Percentiles rank a stretch among this genome's conserved stretches.
phyloP scores from a whole-genome alignment of 1,140 invertebrate genomes.

The Aphelenchoides avenae region DNA sequence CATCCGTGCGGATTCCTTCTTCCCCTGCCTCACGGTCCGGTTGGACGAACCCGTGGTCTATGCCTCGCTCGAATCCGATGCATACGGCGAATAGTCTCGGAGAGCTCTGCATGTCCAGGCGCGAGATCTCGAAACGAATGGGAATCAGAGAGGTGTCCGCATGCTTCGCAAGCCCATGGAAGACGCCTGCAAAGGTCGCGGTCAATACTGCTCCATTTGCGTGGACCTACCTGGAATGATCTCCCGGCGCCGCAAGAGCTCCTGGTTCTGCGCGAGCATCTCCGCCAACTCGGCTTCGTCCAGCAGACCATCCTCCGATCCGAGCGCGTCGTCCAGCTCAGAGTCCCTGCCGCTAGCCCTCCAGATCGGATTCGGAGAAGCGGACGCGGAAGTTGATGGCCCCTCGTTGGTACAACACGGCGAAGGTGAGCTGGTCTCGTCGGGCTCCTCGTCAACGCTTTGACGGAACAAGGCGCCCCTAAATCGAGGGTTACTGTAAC shows the following conservation, averaged over 20 bases:
- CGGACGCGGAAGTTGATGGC: no score
- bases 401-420: not conserved
- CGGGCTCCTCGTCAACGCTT: no score
- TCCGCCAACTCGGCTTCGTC: conserved; percentile 22
- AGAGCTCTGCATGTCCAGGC: conserved; percentile 26
- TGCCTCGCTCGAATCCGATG: conserved; percentile 41
- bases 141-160: conserved; percentile 34
- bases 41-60: conserved; percentile 45
- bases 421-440: no score
- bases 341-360: no score
- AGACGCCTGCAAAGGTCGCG: conserved; percentile 35
- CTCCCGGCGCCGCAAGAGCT: no score
- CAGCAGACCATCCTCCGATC: conserved; percentile 9
- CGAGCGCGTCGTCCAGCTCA: no score
- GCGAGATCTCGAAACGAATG: conserved; percentile 13
- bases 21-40: conserved; percentile 2
- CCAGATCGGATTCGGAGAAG: no score
- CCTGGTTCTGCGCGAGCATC: not conserved
- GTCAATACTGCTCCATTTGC: no score
- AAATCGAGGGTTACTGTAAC: no score
- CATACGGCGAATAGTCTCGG: conserved; percentile 38
- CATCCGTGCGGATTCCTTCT: no score
- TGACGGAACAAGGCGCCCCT: no score
- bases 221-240: no score
- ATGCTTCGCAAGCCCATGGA: conserved; percentile 47